These are phyloP conservation scores for Microtus pennsylvanicus DNA, from an alignment of 2,113 vertebrate species.

Conservation along the genomic window DNA sequence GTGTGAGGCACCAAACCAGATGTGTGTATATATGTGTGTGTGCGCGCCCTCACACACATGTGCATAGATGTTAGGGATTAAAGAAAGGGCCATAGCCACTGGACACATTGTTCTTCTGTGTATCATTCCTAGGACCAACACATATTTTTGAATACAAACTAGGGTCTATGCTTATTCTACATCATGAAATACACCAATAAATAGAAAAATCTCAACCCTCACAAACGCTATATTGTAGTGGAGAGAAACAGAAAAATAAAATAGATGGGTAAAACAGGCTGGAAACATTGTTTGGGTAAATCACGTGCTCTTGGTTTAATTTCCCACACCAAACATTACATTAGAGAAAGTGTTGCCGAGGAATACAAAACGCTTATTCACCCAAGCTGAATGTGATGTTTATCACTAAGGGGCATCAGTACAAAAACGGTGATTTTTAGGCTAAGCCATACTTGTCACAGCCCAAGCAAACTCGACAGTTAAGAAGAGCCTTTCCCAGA, in stretches of 20 bases:
- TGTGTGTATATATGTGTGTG: background rate
- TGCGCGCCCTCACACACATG: background rate
- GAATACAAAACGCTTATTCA: constrained; percentile 29
- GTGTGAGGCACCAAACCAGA: background rate
- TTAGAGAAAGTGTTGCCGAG: constrained; percentile 2
- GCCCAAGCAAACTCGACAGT: background rate
- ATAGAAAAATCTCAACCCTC: background rate
- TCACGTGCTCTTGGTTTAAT: background rate
- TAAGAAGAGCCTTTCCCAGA: background rate
- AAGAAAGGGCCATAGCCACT: background rate
- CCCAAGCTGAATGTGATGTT: background rate
- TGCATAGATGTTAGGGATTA: background rate
- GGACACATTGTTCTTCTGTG: background rate
- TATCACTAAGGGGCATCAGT: background rate
- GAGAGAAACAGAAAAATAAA: background rate
- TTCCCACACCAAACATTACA: background rate
- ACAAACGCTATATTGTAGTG: background rate
- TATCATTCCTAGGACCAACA: background rate
- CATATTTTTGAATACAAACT: constrained; percentile 5
- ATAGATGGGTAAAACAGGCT: background rate
- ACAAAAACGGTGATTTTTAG: background rate
- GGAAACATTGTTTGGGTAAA: background rate
- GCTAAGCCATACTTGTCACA: background rate
- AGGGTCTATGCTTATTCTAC: background rate
- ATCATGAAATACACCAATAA: background rate